These are phyloP conservation scores for Ypsolopha sequella DNA, from an alignment of 2,888 invertebrate genomes.

Conservation along the genomic window DNA sequence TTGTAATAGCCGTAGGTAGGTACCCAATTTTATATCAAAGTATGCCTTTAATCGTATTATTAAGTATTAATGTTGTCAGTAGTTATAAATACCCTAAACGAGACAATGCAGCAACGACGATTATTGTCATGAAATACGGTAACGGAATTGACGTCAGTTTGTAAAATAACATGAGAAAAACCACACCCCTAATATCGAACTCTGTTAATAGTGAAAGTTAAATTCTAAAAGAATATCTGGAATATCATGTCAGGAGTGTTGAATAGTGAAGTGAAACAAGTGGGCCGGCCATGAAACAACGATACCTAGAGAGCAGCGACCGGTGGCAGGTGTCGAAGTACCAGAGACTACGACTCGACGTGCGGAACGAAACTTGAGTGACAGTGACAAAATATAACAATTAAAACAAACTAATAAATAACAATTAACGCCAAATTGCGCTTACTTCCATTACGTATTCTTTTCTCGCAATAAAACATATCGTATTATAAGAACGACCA, in stretches of 20 bases:
- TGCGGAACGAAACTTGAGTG: conserved; percentile 64
- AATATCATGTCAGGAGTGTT: conserved; percentile 51
- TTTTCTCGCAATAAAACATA: conserved; percentile 54
- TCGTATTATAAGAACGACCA: conserved; percentile 56
- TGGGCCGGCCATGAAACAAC: conserved; percentile 67
- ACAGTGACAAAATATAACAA: conserved; percentile 13
- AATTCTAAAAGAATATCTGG: conserved; percentile 8
- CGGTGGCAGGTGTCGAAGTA: conserved; percentile 63
- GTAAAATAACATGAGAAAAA: too few relatives aligned
- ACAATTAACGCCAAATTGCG: conserved; percentile 59
- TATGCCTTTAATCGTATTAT: too few relatives aligned
- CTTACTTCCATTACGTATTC: conserved; percentile 63
- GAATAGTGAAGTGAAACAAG: conserved; percentile 54
- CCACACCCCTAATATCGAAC: too few relatives aligned
- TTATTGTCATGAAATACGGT: too few relatives aligned
- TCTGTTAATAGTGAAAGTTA: too few relatives aligned
- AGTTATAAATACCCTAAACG: too few relatives aligned
- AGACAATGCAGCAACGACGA: too few relatives aligned
- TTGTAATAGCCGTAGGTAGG: too few relatives aligned
- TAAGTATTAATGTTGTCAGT: too few relatives aligned
- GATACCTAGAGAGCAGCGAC: conserved; percentile 47
- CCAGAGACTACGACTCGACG: conserved; percentile 62
- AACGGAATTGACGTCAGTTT: too few relatives aligned
- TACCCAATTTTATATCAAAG: too few relatives aligned
- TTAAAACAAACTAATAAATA: conserved; percentile 9